Conservation (phyloP, 2,888 invertebrate genomes). For the Drosophila pseudotalamancana region DNA sequence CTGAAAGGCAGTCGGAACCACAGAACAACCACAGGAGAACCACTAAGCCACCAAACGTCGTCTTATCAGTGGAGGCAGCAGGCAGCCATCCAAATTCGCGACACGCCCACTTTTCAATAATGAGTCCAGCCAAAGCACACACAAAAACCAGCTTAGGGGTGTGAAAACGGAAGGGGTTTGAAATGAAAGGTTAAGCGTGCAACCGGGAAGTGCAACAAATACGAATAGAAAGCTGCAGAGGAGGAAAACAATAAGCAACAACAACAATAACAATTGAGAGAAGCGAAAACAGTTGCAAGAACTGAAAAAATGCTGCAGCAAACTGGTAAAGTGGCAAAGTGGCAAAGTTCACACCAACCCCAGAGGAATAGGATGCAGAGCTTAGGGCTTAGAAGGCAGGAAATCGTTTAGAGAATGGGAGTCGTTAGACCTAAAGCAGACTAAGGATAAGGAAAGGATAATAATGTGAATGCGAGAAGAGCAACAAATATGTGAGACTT, state of each 20-base stretch:
- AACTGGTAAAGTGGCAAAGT: slow-evolving; percentile 83
- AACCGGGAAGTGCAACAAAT: slow-evolving; percentile 48
- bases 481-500: slow-evolving; percentile 53
- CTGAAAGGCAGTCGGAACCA: slow-evolving; percentile 14
- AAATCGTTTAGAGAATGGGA: not conserved
- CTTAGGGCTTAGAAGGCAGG: not conserved
- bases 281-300: slow-evolving; percentile 51
- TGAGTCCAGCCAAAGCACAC: slow-evolving; percentile 25
- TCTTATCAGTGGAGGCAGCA: slow-evolving; percentile 68
- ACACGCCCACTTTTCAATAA: slow-evolving; percentile 35
- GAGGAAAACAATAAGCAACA: slow-evolving; percentile 40
- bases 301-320: slow-evolving; percentile 61
- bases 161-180: not conserved
- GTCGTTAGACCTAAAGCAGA: slow-evolving; percentile 18
- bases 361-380: not conserved
- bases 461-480: slow-evolving; percentile 52
- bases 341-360: slow-evolving; percentile 83
- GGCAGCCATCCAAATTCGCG: slow-evolving; percentile 38
- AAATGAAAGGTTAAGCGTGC: slow-evolving; percentile 28
- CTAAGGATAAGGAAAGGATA: slow-evolving; percentile 53
- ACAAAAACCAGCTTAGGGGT: slow-evolving; percentile 2
- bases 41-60: slow-evolving; percentile 52
- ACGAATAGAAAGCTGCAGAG: slow-evolving; percentile 25
- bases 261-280: slow-evolving; percentile 41
- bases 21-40: slow-evolving; percentile 33